Conservation (phyloP, 2,888 invertebrate species). For the Boloria euphrosyne region DNA sequence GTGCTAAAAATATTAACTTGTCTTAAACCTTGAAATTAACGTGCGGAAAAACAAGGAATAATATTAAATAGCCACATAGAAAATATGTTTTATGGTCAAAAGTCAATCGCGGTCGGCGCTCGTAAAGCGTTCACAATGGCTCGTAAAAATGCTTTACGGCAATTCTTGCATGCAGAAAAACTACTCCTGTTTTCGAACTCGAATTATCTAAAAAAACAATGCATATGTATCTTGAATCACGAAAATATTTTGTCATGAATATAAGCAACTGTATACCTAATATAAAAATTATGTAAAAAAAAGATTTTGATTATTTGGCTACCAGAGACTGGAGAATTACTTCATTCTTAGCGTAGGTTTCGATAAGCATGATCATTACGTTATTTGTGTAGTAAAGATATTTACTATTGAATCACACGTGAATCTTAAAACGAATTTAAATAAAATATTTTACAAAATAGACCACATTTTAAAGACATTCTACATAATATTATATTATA, state of each 20-base stretch:
- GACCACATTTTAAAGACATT: neutral
- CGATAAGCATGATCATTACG: no score
- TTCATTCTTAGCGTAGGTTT: no score
- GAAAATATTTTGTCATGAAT: neutral
- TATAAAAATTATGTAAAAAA: no score
- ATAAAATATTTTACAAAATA: neutral
- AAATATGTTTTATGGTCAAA: slow-evolving; percentile 71
- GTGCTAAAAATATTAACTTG: neutral
- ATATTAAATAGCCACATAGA: slow-evolving; percentile 60
- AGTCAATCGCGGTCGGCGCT: slow-evolving; percentile 66
- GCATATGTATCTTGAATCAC: neutral
- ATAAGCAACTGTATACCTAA: neutral
- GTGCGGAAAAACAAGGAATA: slow-evolving; percentile 30
- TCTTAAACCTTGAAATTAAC: slow-evolving; percentile 28
- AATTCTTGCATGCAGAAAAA: slow-evolving; percentile 47
- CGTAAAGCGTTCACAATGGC: slow-evolving; percentile 70
- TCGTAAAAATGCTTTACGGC: slow-evolving; percentile 71
- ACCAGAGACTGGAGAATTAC: no score
- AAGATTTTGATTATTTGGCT: no score
- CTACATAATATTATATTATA: neutral
- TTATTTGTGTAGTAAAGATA: neutral
- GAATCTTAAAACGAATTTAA: neutral
- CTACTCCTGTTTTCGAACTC: slow-evolving; percentile 35
- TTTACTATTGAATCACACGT: neutral
- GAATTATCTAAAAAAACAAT: slow-evolving; percentile 17